Conservation (phyloP, 2,888 invertebrate genomes). For the Melipona beecheii region DNA sequence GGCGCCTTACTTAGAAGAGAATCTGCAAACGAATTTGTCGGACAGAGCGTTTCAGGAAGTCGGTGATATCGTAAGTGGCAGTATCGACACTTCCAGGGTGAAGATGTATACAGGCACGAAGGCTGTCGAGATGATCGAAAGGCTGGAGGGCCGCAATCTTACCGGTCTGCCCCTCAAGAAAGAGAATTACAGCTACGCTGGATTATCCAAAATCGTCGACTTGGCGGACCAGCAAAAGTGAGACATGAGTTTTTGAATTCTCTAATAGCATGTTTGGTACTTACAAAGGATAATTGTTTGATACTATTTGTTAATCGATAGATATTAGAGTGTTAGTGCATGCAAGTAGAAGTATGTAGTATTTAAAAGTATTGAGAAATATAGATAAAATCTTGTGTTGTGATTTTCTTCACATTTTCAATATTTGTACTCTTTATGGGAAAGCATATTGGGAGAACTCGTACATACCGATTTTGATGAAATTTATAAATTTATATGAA, state of each 20-base stretch:
- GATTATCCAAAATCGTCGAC: slow-evolving; percentile 11
- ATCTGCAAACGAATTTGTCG: slow-evolving; percentile 72
- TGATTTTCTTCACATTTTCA: neutral
- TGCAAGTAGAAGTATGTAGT: slow-evolving; percentile 9
- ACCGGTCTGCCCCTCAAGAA: neutral
- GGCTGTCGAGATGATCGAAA: slow-evolving; percentile 62
- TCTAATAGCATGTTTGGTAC: too few species aligned
- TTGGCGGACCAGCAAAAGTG: neutral
- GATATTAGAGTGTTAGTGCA: neutral
- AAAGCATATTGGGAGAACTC: too few species aligned
- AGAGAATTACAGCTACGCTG: neutral
- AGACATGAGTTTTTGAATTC: neutral
- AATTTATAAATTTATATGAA: too few species aligned
- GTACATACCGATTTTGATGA: too few species aligned
- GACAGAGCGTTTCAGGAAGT: slow-evolving; percentile 74
- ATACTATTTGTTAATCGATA: neutral
- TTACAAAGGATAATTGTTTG: neutral
- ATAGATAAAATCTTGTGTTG: slow-evolving; percentile 19
- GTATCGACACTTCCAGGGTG: slow-evolving; percentile 70
- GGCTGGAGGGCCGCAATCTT: slow-evolving; percentile 25
- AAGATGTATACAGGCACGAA: slow-evolving; percentile 71
- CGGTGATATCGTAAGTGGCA: slow-evolving; percentile 71
- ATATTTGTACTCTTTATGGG: neutral
- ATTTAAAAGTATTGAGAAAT: slow-evolving; percentile 16
- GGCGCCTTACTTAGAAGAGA: slow-evolving; percentile 71